A percentile compares a stretch with the other conserved stretches of the same genome.
phyloP scores from a whole-genome alignment of 2,113 vertebrate genomes.

The Larimichthys crocea region DNA sequence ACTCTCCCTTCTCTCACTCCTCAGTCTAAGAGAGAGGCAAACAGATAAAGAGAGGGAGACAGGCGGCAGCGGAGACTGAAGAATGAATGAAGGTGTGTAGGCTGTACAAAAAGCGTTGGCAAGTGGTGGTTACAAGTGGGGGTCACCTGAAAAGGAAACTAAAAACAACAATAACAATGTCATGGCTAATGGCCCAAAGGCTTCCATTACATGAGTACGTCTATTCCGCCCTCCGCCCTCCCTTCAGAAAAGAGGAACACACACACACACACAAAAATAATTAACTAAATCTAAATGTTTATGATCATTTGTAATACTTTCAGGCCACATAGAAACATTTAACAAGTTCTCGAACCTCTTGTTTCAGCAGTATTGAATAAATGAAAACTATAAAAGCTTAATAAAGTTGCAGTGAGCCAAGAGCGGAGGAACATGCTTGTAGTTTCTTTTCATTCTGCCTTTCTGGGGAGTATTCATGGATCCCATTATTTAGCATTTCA shows the following conservation, averaged over 20 bases:
- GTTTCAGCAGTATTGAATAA: conserved; percentile 31
- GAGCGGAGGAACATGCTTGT: conserved; percentile 11
- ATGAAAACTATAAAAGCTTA: conserved; percentile 38
- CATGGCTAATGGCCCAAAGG: background rate
- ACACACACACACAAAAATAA: too few species aligned
- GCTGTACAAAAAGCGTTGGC: conserved; percentile 14
- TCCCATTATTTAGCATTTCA: conserved; percentile 60
- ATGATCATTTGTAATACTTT: background rate
- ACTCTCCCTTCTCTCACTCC: conserved; percentile 72
- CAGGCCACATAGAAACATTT: conserved; percentile 2
- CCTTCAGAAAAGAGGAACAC: too few species aligned
- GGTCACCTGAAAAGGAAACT: conserved; percentile 43
- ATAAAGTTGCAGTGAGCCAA: conserved; percentile 49
- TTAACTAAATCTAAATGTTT: too few species aligned
- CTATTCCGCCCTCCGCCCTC: too few species aligned
- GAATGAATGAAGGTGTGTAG: conserved; percentile 32
- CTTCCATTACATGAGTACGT: too few species aligned
- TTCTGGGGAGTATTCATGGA: conserved; percentile 45
- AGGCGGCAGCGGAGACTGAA: conserved; percentile 34
- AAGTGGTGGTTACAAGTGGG: conserved; percentile 23
- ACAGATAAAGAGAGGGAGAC: conserved; percentile 63
- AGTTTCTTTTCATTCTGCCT: conserved; percentile 32
- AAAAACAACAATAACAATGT: conserved; percentile 9
- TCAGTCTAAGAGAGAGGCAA: conserved; percentile 62
- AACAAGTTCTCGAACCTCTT: conserved; percentile 20